Evolutionary conservation across 2,797 vertebrate genomes (phyloP).

Genomic region (Arnoldichthys spilopterus): DNA sequence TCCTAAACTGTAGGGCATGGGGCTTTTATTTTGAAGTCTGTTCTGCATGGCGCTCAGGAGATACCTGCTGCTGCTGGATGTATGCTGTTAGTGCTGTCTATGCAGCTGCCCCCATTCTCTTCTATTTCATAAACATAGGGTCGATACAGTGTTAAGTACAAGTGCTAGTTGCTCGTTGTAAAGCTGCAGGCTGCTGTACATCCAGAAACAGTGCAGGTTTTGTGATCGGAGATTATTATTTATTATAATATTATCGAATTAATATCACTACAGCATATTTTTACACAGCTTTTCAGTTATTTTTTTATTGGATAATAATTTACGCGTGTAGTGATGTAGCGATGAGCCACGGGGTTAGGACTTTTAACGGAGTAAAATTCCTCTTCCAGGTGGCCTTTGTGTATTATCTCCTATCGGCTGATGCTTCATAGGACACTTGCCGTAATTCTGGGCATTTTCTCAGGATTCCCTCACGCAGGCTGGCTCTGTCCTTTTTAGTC

Average conservation of each 20-base stretch:
- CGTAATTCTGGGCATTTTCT: constrained; percentile 39
- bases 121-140: neutral
- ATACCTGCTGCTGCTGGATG: neutral
- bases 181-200: neutral
- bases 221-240: neutral
- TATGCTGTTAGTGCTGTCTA: neutral
- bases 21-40: constrained; percentile 39
- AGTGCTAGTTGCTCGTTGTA: neutral
- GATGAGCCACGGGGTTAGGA: neutral
- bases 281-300: neutral
- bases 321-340: too few species aligned
- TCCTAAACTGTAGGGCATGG: neutral
- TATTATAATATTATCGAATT: neutral
- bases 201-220: neutral
- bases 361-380: constrained; percentile 29
- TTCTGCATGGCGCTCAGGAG: constrained; percentile 5
- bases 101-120: neutral
- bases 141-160: neutral
- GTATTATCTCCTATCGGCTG: constrained; percentile 30
- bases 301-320: neutral
- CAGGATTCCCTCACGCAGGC: constrained; percentile 22
- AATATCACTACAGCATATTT: neutral
- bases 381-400: constrained; percentile 13
- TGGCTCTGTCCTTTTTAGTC: neutral
- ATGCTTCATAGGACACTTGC: constrained; percentile 41